Conservation (phyloP, 2,797 vertebrate genomes). For the Anableps anableps region DNA sequence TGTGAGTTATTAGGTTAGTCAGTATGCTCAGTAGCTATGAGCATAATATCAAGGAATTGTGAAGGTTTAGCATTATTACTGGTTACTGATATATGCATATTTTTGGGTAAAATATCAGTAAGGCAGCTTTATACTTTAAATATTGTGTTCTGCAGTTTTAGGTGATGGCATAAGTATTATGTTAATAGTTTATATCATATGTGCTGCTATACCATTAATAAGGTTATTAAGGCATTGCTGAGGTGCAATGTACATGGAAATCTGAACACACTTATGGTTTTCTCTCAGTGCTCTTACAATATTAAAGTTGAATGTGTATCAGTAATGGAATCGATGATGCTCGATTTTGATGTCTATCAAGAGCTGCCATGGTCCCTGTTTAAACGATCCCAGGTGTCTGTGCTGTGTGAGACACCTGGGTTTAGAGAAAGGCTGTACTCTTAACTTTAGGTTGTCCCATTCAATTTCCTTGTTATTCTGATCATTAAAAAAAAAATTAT, state of each 20-base stretch:
- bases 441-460: neutral
- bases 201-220: neutral
- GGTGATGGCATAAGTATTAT: neutral
- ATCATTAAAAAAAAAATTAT: neutral
- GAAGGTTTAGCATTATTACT: neutral
- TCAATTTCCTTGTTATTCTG: neutral
- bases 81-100: neutral
- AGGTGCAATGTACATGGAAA: neutral
- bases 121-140: neutral
- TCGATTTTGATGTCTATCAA: neutral
- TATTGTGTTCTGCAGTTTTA: neutral
- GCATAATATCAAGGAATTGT: neutral
- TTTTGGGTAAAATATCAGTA: neutral
- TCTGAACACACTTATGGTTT: neutral
- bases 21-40: neutral
- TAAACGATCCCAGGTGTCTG: neutral
- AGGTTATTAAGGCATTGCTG: neutral
- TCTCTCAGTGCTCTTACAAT: no score
- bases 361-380: neutral
- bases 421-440: neutral
- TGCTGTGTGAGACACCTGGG: neutral
- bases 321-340: neutral
- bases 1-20: neutral
- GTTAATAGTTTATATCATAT: neutral
- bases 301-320: neutral